Evolutionary conservation across 2,888 invertebrate genomes (phyloP), one percentile per base, ranked within the genome.

Genomic region (Lasioglossum morio): DNA sequence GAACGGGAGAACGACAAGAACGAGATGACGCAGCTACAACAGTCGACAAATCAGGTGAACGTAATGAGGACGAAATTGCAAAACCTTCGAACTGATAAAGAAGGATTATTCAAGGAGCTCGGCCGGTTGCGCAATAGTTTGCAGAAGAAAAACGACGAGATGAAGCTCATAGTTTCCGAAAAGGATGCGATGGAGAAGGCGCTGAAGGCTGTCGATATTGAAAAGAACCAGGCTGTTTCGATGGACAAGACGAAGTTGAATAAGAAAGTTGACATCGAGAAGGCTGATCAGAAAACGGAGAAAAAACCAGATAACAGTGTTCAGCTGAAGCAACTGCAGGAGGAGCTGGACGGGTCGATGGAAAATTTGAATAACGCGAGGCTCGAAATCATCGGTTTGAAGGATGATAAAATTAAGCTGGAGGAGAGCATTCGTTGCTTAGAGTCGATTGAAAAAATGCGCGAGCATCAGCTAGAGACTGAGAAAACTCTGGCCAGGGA

Each of bases 371-470:
- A 87, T 16, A 46, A 73, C 37, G 87, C 84, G 37, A 89, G 83
- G 30, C 79, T 53, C 27, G 84, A 84, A 30, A 76, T 76, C n/a
- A 10, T 46, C 72, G 23, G 79, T 76, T 40, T 84, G 30, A 72
- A 72, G 30, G 60, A 77, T 37, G 78, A 82, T 46, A 81, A 79
- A 16, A 19, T 63, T 14, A 77, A 57, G 66, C 69, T 88, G 43
- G 85, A 87, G 23, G 37, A 72, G 23, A 81, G 87, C 37, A 78
- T 90, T 48, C 74, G 73, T 40, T 79, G 84, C n/a, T 12, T 85
- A 37, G 87, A 86, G 53, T 86, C 89, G 46, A 76, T 82, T 12
- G 89, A 89, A 40, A 85, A 90, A 48, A 70, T 84, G 43, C 86
- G 91, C 27, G 77, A 63, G 72, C 79, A 81, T 84, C 88, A 83